Conservation (phyloP, 2,888 invertebrate genomes). For the Drosophila rubida region DNA sequence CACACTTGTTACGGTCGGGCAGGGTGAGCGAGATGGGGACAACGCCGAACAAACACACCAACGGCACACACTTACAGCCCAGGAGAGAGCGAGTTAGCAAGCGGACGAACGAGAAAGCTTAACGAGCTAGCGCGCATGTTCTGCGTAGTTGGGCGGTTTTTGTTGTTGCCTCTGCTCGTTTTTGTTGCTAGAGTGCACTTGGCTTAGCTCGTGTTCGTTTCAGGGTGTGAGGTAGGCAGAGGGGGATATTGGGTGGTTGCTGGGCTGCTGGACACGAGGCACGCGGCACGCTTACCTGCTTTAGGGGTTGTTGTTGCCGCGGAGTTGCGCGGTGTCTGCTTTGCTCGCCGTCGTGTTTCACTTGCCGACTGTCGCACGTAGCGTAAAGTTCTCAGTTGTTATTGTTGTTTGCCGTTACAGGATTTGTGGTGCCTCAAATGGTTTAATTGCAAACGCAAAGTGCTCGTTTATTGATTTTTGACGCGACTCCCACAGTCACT, state of each 20-base stretch:
- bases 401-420: constrained; percentile 24
- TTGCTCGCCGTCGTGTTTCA: constrained; percentile 33
- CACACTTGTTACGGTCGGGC: constrained; percentile 15
- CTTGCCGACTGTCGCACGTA: constrained; percentile 52
- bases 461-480: constrained; percentile 67
- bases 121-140: constrained; percentile 47
- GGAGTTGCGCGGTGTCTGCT: constrained; percentile 73
- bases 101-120: background rate
- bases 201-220: constrained; percentile 62
- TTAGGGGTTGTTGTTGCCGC: constrained; percentile 75
- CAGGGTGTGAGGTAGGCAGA: constrained; percentile 18
- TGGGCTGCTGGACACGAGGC: background rate
- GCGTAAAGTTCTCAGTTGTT: constrained; percentile 45
- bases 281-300: constrained; percentile 49
- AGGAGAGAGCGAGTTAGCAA: constrained; percentile 5
- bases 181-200: constrained; percentile 65
- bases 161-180: constrained; percentile 3
- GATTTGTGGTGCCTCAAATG: constrained; percentile 40
- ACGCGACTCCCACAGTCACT: constrained; percentile 3
- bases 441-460: constrained; percentile 55
- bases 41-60: background rate
- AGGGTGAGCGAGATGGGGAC: constrained; percentile 12
- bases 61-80: background rate
- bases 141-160: constrained; percentile 65
- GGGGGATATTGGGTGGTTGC: constrained; percentile 23